Conservation (phyloP, 2,113 vertebrate species). For the sheep (Ovis aries) region ARS-UI_Ramb_v3.0 NC_056057.1:91674501-91675000, state of each 20-base stretch:
- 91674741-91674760: background rate
- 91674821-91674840: constrained; percentile 37
- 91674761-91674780: background rate
- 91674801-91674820: background rate
- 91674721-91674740: constrained; percentile 7
- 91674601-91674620: background rate
- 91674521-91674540: background rate
- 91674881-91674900: constrained; percentile 71
- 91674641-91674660: constrained; percentile 34
- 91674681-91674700: background rate
- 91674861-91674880: constrained; percentile 46
- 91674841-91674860: background rate
- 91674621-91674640: constrained; percentile 21
- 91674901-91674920: constrained; percentile 65
- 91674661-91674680: background rate
- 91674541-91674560: background rate
- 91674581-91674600: background rate
- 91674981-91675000: constrained; percentile 67
- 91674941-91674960: constrained; percentile 63
- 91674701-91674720: constrained; percentile 3
- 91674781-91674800: background rate
- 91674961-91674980: constrained; percentile 64
- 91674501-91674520: background rate
- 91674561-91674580: background rate
- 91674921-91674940: constrained; percentile 70